Evolutionary conservation across 1,140 invertebrate species (phyloP), one percentile per base, ranked within the genome.

Genomic region (Pomacea maculata): DNA sequence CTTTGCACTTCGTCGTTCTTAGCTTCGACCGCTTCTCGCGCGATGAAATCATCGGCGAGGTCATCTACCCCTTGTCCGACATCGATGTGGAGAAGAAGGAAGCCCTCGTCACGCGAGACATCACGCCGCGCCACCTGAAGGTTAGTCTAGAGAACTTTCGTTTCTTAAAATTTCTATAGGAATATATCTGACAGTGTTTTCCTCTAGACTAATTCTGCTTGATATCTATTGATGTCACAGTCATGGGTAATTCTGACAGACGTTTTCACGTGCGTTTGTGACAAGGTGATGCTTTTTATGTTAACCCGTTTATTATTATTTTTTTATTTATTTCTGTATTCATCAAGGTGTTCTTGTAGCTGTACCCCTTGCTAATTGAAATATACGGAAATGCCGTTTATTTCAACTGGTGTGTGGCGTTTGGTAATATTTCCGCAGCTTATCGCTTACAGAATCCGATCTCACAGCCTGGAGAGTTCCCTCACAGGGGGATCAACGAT

Each of bases 11-110:
- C 84, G 96, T 96, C 1, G 95, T 97, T 2, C 96, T 97, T 87
- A 96, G 96, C 90, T 97, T 97, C 91, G 96, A 97, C 91, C 93
- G 96, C 67, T 97, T 97, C 92, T 96, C 96, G 29, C 93, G 96
- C 25, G 96, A 97, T 87, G 96, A 97, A 89, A 94, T 97, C 67
- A 97, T 97, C 82, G 96, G 96, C 3, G 95, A 96, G 90, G 89
- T 92, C 14, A 82, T 91, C 15, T 91, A 89, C 82, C 88, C 90
- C 3, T 92, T 97, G 11, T 94, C 94, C 75, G 88, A 85, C 54
- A 82, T 88, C 11, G 88, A 91, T 52, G 78, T 90, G 14, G 84
- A 83, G 67, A 83, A 88, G 81, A 88, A 90, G 71, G 86, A 88
- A 73, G 78, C 86, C 6, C 75, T 77, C n/a, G 74, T 91, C 25